phyloP scores from a whole-genome alignment of 2,888 invertebrate genomes.

The Philhelius pedissequus region DNA sequence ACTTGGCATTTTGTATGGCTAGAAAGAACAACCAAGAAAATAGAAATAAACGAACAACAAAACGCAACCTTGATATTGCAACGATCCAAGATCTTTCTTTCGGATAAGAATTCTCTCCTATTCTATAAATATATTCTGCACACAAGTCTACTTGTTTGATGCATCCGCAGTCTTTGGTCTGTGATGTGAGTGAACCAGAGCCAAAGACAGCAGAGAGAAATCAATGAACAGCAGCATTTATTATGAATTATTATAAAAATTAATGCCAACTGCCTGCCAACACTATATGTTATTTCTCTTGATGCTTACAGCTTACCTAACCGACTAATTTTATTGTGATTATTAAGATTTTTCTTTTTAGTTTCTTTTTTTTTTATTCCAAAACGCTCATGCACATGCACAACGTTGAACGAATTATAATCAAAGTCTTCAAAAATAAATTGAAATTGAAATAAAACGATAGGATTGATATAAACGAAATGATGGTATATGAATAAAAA shows the following conservation, averaged over 20 bases:
- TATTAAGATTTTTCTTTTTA: neutral
- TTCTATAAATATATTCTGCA: slow-evolving; percentile 17
- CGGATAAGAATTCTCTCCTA: slow-evolving; percentile 14
- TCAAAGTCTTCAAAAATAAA: neutral
- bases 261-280: neutral
- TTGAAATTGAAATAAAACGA: neutral
- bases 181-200: neutral
- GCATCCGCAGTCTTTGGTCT: neutral
- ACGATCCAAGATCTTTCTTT: slow-evolving; percentile 14
- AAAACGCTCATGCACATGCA: slow-evolving; percentile 15
- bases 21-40: neutral
- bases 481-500: neutral
- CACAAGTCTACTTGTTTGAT: neutral
- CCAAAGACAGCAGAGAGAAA: slow-evolving; percentile 31
- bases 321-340: neutral
- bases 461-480: neutral
- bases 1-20: too few species aligned
- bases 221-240: slow-evolving; percentile 61
- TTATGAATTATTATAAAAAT: slow-evolving; percentile 34
- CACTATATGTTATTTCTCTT: neutral
- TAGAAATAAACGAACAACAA: slow-evolving; percentile 5
- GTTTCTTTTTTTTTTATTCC: neutral
- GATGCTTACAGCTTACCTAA: neutral
- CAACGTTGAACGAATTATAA: neutral
- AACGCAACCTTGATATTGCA: slow-evolving; percentile 55